Percentiles rank a stretch among this genome's conserved stretches.
Evolutionary conservation across 2,113 vertebrate species (phyloP).

Genomic region (Callospermophilus lateralis): DNA sequence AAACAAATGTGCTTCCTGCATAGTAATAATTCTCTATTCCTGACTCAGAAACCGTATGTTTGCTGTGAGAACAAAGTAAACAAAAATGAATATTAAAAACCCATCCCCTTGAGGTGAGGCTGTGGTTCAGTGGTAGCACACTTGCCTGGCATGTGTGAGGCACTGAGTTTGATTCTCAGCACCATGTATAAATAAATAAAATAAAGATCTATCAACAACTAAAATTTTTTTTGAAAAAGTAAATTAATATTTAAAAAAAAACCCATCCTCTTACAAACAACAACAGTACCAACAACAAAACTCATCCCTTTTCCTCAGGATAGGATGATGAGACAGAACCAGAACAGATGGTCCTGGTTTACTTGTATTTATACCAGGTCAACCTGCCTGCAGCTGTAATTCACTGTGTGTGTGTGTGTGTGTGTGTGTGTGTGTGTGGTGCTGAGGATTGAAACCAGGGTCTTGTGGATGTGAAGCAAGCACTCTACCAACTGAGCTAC

Average conservation of each 20-base stretch:
- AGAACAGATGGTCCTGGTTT: not conserved
- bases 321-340: not conserved
- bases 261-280: not conserved
- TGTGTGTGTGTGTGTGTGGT: too few species aligned
- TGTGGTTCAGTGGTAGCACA: too few species aligned
- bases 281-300: not conserved
- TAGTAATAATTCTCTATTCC: not conserved
- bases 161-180: too few species aligned
- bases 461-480: too few species aligned
- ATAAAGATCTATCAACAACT: too few species aligned
- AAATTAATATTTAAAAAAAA: not conserved
- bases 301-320: not conserved
- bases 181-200: too few species aligned
- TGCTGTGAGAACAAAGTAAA: conserved; percentile 39
- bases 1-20: not conserved
- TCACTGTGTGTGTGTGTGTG: not conserved
- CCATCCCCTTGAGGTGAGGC: not conserved
- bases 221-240: too few species aligned
- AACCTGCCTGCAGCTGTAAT: conserved; percentile 14
- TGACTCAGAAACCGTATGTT: not conserved
- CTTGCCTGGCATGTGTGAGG: too few species aligned
- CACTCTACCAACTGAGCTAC: too few species aligned
- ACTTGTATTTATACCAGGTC: not conserved
- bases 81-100: conserved; percentile 17
- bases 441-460: too few species aligned